These are phyloP conservation scores for Hippoglossus stenolepis DNA, from an alignment of 2,113 vertebrate genomes.

Conservation along the genomic window DNA sequence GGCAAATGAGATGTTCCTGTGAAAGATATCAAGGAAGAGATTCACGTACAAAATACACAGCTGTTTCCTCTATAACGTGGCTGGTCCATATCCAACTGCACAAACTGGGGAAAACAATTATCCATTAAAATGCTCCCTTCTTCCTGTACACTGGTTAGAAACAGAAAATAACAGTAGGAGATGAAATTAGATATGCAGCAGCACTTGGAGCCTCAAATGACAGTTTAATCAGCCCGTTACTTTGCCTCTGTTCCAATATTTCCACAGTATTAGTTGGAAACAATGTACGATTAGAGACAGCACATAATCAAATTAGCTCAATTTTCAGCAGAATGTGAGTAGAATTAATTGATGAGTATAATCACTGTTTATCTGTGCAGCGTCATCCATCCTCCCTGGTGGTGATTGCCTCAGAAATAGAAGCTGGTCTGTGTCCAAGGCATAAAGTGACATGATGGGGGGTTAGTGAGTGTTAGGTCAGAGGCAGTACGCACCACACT, in stretches of 20 bases:
- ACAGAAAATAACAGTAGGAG: slow-evolving; percentile 8
- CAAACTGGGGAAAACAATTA: slow-evolving; percentile 2
- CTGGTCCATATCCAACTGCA: background rate
- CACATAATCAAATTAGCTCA: background rate
- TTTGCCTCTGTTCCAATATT: slow-evolving; percentile 6
- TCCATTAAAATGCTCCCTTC: background rate
- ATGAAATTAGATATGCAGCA: slow-evolving; percentile 26
- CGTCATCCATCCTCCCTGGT: background rate
- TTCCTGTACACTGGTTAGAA: background rate
- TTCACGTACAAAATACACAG: slow-evolving; percentile 18
- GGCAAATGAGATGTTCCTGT: background rate
- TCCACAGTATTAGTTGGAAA: slow-evolving; percentile 13
- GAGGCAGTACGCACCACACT: slow-evolving; percentile 8
- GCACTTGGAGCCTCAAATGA: slow-evolving; percentile 20
- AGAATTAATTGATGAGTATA: background rate
- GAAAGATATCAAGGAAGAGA: slow-evolving; percentile 27
- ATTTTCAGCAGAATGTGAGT: slow-evolving; percentile 9
- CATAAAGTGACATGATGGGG: slow-evolving; percentile 38
- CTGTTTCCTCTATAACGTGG: background rate
- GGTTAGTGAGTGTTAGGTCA: slow-evolving; percentile 50
- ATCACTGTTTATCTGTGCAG: background rate
- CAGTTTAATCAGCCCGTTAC: slow-evolving; percentile 44
- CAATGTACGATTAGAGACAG: slow-evolving; percentile 15
- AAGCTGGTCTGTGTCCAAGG: slow-evolving; percentile 10
- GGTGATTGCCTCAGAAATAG: background rate